phyloP scores from a whole-genome alignment of 92 coral and sea anemone genomes.

The Paramuricea clavata region DNA sequence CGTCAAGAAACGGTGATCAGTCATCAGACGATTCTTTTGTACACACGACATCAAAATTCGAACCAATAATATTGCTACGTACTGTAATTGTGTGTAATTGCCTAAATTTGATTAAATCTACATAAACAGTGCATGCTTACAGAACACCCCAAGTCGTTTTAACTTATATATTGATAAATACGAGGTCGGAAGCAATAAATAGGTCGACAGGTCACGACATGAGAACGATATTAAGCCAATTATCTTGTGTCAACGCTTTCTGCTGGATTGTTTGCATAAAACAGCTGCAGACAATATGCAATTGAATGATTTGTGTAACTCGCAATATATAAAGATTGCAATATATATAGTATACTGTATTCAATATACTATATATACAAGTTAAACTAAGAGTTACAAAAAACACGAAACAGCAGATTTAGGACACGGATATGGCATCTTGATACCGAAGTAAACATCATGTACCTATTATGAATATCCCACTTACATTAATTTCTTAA shows the following conservation, averaged over 20 bases:
- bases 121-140: neutral
- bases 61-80: neutral
- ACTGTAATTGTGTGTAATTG: neutral
- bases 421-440: neutral
- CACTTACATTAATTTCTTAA: neutral
- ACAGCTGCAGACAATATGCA: neutral
- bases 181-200: neutral
- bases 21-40: neutral
- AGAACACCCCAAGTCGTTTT: neutral
- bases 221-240: neutral
- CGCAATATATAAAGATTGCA: neutral
- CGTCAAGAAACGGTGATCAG: too few relatives aligned
- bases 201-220: neutral
- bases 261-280: slow-evolving; percentile 23
- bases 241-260: slow-evolving; percentile 32
- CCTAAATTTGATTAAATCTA: neutral
- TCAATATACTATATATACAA: neutral
- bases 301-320: neutral
- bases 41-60: neutral
- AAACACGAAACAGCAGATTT: slow-evolving; percentile 1
- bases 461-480: neutral
- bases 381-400: too few relatives aligned
- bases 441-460: too few relatives aligned
- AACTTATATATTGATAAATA: neutral
- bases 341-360: neutral